Evolutionary conservation across 1,140 invertebrate species (phyloP), one percentile per base, ranked within the genome.

Genomic region (Hyphantria cunea): DNA sequence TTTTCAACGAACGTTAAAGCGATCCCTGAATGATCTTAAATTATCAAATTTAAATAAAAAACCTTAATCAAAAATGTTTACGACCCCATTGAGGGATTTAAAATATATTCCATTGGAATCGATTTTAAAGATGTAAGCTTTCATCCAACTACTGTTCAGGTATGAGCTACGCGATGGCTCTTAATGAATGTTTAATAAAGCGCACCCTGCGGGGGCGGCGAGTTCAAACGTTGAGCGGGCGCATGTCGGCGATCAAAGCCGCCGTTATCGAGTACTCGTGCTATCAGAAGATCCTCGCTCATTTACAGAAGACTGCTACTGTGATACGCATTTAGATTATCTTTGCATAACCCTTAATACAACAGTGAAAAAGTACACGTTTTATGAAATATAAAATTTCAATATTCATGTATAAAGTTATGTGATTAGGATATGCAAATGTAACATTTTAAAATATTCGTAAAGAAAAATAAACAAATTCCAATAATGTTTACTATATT

Each of bases 111-210:
- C 59, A 52, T 65, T 59, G 32, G 50, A 39, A 59, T 55, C 56
- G 51, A 32, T 60, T 62, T 45, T 0, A 32, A 65, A 60, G 53
- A 50, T 56, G 45, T 58, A 58, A 58, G 32, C 41, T 44, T 58
- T 39, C 55, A 49, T 49, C 45, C 55, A 51, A 56, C 65, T 67
- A 62, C 63, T 69, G 62, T 53, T 58, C 66, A 63, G 47, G 53
- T 63, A 53, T 54, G 51, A 63, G 68, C 45, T 64, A 63, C 69
- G 70, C 71, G 66, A 74, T 70, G 69, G 53, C 65, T 67, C 68
- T 66, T 82, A 86, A 85, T 82, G 75, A 85, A 80, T 70, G 76
- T 74, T 75, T 76, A 81, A 80, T 77, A 84, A 73, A 78, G 75
- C 60, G 72, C 78, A 64, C 73, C 74, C 74, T 68, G 66, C 64